Conservation (phyloP, 92 coral and sea anemone species). For the Epizoanthus stellaris region DNA sequence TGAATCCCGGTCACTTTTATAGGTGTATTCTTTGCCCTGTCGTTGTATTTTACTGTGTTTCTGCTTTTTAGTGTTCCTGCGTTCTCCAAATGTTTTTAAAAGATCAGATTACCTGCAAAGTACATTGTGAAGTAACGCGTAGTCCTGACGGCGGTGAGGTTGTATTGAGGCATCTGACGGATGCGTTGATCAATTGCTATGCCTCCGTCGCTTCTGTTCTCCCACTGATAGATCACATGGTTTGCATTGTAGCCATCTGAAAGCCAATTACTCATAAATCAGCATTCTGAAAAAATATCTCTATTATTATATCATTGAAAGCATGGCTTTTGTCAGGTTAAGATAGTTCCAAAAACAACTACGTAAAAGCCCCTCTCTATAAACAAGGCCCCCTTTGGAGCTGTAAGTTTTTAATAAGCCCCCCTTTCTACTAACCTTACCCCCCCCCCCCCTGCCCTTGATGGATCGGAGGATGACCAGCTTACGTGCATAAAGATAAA, state of each 20-base stretch:
- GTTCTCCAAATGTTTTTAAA: neutral
- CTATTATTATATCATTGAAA: neutral
- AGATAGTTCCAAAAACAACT: no score
- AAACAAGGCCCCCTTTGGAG: no score
- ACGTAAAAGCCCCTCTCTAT: no score
- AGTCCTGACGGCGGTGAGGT: constrained; percentile 69
- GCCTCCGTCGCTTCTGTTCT: constrained; percentile 88
- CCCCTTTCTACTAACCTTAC: no score
- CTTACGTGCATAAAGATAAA: neutral
- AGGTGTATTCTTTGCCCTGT: neutral
- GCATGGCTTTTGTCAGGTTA: neutral
- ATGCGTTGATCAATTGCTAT: constrained; percentile 85
- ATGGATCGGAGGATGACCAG: no score
- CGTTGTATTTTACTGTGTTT: no score
- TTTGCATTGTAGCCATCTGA: constrained; percentile 90
- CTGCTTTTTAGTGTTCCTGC: no score
- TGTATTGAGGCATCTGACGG: constrained; percentile 93
- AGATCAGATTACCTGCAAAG: constrained; percentile 70
- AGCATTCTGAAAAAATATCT: neutral
- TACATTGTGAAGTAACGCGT: constrained; percentile 73
- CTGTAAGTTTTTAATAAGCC: no score
- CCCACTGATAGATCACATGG: constrained; percentile 90
- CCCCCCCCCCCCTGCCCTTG: no score
- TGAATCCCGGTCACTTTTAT: no score
- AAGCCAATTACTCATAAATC: neutral